phyloP scores from a whole-genome alignment of 30 jellyfish, hydroid and myxozoan genomes.

The Catostylus mosaicus region DNA sequence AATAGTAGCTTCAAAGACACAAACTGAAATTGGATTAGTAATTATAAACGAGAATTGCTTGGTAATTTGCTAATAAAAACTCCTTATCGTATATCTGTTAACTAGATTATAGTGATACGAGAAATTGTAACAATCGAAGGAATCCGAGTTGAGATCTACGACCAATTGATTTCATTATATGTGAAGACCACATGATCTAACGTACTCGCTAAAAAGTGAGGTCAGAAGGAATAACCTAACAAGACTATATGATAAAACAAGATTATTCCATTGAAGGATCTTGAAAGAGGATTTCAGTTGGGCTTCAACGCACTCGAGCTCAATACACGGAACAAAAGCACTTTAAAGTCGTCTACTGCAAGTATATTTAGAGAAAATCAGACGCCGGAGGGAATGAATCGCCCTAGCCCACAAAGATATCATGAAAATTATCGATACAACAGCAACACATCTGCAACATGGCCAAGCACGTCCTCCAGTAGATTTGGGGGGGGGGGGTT shows the following conservation, averaged over 20 bases:
- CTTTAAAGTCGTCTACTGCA: conserved; percentile 3
- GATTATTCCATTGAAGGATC: conserved; percentile 23
- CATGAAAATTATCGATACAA: too few species aligned
- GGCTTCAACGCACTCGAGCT: conserved; percentile 7
- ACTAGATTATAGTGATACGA: conserved; percentile 14
- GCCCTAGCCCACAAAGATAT: too few species aligned
- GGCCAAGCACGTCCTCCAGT: too few species aligned
- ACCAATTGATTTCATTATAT: conserved; percentile 22
- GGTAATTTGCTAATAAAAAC: conserved; percentile 8
- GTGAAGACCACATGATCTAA: conserved; percentile 31
- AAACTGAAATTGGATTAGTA: conserved; percentile 20
- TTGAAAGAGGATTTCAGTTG: conserved; percentile 28
- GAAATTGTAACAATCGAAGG: conserved; percentile 29
- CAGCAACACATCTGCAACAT: too few species aligned
- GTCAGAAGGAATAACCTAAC: conserved; percentile 36
- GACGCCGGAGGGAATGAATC: conserved; percentile 13
- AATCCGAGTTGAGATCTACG: not conserved
- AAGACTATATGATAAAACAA: conserved; percentile 28
- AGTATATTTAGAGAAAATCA: conserved; percentile 6
- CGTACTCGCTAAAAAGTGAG: conserved; percentile 31
- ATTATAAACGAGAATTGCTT: conserved; percentile 5
- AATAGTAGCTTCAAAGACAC: not conserved
- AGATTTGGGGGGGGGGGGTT: too few species aligned
- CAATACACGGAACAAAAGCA: conserved; percentile 15
- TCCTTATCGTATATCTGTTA: not conserved